These are phyloP conservation scores for Aplysia californica DNA, from an alignment of 1,140 invertebrate genomes.

Conservation along the genomic window DNA sequence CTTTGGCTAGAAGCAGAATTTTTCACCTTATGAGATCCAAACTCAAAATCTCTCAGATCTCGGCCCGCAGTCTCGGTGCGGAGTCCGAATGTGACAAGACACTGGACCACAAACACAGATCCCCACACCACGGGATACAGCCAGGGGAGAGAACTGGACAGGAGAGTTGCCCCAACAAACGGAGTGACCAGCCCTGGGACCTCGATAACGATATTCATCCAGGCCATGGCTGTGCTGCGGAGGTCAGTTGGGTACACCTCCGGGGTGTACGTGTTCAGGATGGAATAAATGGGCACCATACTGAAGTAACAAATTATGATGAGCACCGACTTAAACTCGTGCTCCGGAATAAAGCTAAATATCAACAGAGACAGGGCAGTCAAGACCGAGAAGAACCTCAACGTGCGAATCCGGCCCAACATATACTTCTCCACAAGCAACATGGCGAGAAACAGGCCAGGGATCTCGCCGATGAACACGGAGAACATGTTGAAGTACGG, in stretches of 20 bases:
- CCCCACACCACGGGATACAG: conserved; percentile 57
- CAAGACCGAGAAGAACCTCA: conserved; percentile 50
- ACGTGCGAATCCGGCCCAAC: conserved; percentile 53
- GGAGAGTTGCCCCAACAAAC: conserved; percentile 52
- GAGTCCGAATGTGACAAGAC: conserved; percentile 46
- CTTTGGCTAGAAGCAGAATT: too few relatives aligned
- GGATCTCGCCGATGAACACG: conserved; percentile 61
- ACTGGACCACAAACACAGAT: conserved; percentile 49
- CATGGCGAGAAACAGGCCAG: conserved; percentile 56
- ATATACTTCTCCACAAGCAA: conserved; percentile 51
- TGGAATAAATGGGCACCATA: conserved; percentile 62
- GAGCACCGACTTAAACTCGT: conserved; percentile 46
- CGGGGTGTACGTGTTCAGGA: conserved; percentile 59
- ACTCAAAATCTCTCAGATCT: conserved; percentile 35
- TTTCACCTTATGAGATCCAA: too few relatives aligned
- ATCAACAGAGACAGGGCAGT: conserved; percentile 45
- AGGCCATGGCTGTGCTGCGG: conserved; percentile 55
- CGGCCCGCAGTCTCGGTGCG: conserved; percentile 50
- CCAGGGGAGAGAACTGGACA: conserved; percentile 49
- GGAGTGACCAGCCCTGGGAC: conserved; percentile 53
- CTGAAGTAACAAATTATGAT: conserved; percentile 57
- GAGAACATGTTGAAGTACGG: conserved; percentile 59
- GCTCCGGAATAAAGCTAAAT: conserved; percentile 50
- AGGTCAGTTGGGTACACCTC: conserved; percentile 57
- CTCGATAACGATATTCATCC: conserved; percentile 52